Base-by-base conservation (phyloP, 1,140 invertebrate species). In the Cyclargus thomasi region DNA sequence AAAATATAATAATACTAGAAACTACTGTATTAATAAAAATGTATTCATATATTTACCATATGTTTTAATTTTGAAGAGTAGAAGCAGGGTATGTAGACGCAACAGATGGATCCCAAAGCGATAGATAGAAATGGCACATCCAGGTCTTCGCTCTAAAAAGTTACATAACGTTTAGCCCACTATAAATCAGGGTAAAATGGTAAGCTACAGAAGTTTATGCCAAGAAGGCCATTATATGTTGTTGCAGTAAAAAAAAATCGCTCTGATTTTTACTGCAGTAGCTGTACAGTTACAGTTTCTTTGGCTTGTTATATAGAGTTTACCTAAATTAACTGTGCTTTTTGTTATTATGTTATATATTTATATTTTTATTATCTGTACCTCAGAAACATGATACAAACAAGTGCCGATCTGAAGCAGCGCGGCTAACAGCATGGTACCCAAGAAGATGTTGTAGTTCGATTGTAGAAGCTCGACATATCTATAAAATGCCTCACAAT, bases 61-160 rank as follows among this genome's bases (percentile, higher is more conserved):
- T 59, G 55, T 11, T 59, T 59, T 11, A 59, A 59, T 17, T 59
- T 59, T 1, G 55, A 59, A 7, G 55, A 59, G 20, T 59, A 59
- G 20, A 21, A 20, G 10, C 55, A 59, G 20, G 55, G 55, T 7
- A 59, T 59, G 10, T 59, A 59, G 11, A 59, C 18, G 18, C 55
- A 59, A 20, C 55, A 59, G 55, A 59, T 59, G 18, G 55, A 59
- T 5, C 18, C 55, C 55, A 59, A 21, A 20, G 55, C 55, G 18
- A 59, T 59, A 8, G 55, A 59, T 11, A 59, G 6, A 59, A 59
- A 59, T 2, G 55, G 55, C 3, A 59, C 7, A 21, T 59, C 55
- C 55, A 59, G 20, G 5, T 59, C 55, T 20, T 59, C 55, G 55
- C 55, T 59, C 55, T 59, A 20, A 18, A 59, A 59, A 53, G 47